These are phyloP conservation scores for Drosophila neonasuta DNA, from an alignment of 2,888 invertebrate species.

Conservation along the genomic window DNA sequence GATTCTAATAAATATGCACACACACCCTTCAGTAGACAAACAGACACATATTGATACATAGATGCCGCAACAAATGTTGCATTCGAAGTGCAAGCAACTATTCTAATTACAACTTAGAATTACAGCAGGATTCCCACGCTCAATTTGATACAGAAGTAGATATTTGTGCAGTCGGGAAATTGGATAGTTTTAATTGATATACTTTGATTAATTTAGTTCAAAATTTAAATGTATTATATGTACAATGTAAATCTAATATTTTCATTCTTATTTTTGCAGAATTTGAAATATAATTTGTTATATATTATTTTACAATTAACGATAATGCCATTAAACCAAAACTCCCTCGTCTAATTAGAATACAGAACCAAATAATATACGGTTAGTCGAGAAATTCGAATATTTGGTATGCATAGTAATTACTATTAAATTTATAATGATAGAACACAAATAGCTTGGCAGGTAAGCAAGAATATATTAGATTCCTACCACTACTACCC, in stretches of 20 bases:
- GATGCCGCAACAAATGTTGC: slow-evolving; percentile 22
- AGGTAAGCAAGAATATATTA: not conserved
- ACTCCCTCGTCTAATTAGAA: no score
- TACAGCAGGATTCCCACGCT: not conserved
- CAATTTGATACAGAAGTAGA: not conserved
- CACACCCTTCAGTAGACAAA: slow-evolving; percentile 10
- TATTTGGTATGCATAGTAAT: not conserved
- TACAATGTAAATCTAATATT: no score
- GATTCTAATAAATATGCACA: slow-evolving; percentile 21
- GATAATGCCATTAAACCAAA: no score
- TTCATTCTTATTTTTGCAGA: no score
- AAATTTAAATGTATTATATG: not conserved
- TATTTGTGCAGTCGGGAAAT: not conserved
- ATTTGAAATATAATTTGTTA: no score
- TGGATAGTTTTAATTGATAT: not conserved
- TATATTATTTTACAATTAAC: no score
- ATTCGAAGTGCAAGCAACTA: slow-evolving; percentile 9
- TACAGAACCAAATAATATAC: no score
- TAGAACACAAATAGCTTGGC: not conserved
- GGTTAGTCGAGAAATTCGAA: no score
- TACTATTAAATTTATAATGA: not conserved
- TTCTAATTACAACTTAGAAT: not conserved
- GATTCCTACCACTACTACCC: not conserved
- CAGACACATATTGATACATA: not conserved
- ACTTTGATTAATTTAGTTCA: not conserved